A percentile compares a stretch with the other conserved stretches of the same genome.
Conservation (phyloP, 2,113 vertebrate species). For the Pollimyrus isidori region DNA sequence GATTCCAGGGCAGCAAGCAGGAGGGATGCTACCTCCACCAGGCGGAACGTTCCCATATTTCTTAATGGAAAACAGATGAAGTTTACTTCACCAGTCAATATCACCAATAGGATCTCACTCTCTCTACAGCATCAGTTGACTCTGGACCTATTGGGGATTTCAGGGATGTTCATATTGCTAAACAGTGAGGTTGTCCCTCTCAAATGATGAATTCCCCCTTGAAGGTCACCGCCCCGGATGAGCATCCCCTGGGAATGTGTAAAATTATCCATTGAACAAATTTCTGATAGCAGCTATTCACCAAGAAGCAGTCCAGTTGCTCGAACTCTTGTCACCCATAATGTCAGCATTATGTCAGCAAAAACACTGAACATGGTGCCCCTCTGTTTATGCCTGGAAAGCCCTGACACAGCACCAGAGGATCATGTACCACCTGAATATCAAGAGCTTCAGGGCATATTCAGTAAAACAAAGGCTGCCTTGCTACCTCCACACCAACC, state of each 20-base stretch:
- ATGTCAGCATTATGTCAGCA: not conserved
- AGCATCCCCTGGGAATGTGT: not conserved
- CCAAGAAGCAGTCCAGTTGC: not conserved
- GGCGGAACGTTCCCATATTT: not conserved
- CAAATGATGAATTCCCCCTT: not conserved
- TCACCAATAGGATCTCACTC: not conserved
- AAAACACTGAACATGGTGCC: not conserved
- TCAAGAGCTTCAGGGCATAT: not conserved
- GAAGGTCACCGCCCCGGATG: not conserved
- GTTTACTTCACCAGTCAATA: not conserved
- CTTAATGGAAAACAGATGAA: not conserved
- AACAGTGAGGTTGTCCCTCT: not conserved
- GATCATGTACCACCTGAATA: not conserved
- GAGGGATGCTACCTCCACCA: not conserved
- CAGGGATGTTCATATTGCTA: not conserved
- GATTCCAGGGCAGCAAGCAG: not conserved
- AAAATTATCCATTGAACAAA: not conserved
- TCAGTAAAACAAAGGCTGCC: not conserved
- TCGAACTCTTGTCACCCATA: not conserved
- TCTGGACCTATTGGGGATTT: not conserved
- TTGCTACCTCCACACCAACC: not conserved
- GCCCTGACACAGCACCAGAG: not conserved
- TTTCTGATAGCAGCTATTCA: not conserved
- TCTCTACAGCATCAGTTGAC: not conserved
- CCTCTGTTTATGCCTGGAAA: not conserved